A percentile compares a stretch with the other conserved stretches of the same genome.
Evolutionary conservation across 2,888 invertebrate species (phyloP).

Genomic region (Hecatera dysodea): DNA sequence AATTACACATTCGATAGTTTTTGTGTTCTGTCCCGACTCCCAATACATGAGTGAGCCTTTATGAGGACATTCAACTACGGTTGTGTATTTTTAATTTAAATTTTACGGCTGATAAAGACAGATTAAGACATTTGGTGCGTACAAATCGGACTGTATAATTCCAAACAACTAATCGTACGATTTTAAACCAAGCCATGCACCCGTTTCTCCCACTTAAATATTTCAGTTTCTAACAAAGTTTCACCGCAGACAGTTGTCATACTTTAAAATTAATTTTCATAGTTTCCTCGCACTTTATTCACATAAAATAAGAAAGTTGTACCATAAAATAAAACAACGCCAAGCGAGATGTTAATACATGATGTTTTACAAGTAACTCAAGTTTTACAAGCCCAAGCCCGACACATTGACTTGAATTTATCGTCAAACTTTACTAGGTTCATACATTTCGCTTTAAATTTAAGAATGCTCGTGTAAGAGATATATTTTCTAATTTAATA

Average conservation of each 20-base stretch:
- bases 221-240: conserved; percentile 38
- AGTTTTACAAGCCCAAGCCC: conserved; percentile 60
- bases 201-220: conserved; percentile 1
- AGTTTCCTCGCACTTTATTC: conserved; percentile 38
- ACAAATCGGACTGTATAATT: conserved; percentile 33
- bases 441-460: conserved; percentile 65
- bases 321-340: conserved; percentile 51
- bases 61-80: conserved; percentile 73
- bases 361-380: conserved; percentile 65
- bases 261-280: conserved; percentile 53
- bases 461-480: conserved; percentile 64
- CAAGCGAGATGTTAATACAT: conserved; percentile 59
- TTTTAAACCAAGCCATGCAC: conserved; percentile 26
- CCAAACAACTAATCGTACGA: conserved; percentile 6
- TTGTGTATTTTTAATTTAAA: conserved; percentile 56
- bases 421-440: conserved; percentile 65
- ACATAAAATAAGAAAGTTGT: conserved; percentile 53
- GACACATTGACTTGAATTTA: conserved; percentile 65
- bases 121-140: conserved; percentile 57
- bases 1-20: conserved; percentile 90
- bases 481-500: conserved; percentile 83
- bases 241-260: conserved; percentile 19
- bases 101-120: conserved; percentile 57
- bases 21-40: conserved; percentile 74
- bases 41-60: conserved; percentile 63